Evolutionary conservation across 2,888 invertebrate species (phyloP), one percentile per base, ranked within the genome.

Genomic region (Synergus gifuensis): DNA sequence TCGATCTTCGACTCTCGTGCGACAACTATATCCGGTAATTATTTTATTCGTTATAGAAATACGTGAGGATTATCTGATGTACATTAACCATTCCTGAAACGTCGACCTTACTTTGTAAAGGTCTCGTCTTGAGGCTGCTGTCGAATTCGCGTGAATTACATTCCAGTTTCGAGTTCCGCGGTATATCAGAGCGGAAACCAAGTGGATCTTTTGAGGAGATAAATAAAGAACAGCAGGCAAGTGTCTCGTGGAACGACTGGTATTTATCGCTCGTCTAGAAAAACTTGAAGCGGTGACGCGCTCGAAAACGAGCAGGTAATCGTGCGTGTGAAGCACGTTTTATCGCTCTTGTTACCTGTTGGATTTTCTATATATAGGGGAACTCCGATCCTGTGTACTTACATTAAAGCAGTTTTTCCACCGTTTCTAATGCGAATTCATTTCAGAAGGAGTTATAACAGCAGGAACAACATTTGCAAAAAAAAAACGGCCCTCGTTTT

Each of bases 311-410:
- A 79, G 80, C 82, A 82, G 78, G 82, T 81, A 82, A 83, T 82
- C 83, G 79, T 80, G 82, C 86, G 88, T 84, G 87, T 85, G 87
- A 87, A 87, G 87, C 86, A 85, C 86, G 86, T 89, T 87, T 87
- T 86, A 87, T 87, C 86, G 86, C 84, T 83, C 85, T 81, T 86
- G 86, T 88, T 87, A 88, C 87, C 88, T 87, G 87, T 88, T 87
- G 86, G 87, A 86, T 86, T 85, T 85, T 77, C 85, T 87, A 85
- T 85, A 86, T 86, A 85, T 84, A 85, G 84, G 77, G 81, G 81
- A 78, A 80, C 81, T 81, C 80, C 76, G 79, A 82, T 82, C 78
- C 77, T 80, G 78, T 82, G 81, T 81, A 81, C 80, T 83, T 78
- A 78, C 78, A 79, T 79, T 78, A n/a, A 84, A 78, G 76, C 79